Evolutionary conservation across 2,888 invertebrate species (phyloP), one percentile per base, ranked within the genome.

Genomic region (Glaucopsyche alexis): DNA sequence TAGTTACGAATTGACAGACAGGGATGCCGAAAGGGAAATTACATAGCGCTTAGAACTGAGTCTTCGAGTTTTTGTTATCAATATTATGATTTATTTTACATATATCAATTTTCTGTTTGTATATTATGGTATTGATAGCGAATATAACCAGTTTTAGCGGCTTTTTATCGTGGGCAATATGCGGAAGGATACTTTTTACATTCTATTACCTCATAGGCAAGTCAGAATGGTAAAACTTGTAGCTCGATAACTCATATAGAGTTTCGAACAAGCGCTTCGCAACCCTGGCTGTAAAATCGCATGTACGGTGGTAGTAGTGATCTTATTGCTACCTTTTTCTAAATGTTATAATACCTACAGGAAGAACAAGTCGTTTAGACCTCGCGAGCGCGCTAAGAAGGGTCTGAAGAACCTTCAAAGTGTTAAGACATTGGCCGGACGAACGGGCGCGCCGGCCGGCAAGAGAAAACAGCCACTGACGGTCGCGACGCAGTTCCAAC

Each of bases 401-500:
- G 97, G 97, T 74, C 93, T 98, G 83, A 97, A 98, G 88, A 98
- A 98, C 90, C 94, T 98, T 74, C 97, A 98, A 90, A 97, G 97
- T 72, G 96, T 98, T 76, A 98, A 98, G 91, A 98, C 97, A 6
- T 92, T 98, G 72, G 97, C 98, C 1, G 97, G 97, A 3, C 93
- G 95, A 78, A 96, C 95, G 67, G 94, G 94, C 74, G 94, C 94
- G 76, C 92, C 94, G 1, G 93, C 94, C 13, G 94, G 94, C 70
- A 96, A 96, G 52, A 93, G 97, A 75, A 97, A 97, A 87, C 97
- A 98, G 82, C 97, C 98, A 13, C 95, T 98, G 83, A 98, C 98
- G 0, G 99, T 99, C 1, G 97, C 98, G 2, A 98, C 98, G 14
- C 99, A 99, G 91, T 99, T 99, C 89, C 97, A 98, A 88, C 97